A percentile compares a stretch with the other conserved stretches of the same genome.
Conservation (phyloP, 2,888 invertebrate species). For the Scaptomyza parva region DNA sequence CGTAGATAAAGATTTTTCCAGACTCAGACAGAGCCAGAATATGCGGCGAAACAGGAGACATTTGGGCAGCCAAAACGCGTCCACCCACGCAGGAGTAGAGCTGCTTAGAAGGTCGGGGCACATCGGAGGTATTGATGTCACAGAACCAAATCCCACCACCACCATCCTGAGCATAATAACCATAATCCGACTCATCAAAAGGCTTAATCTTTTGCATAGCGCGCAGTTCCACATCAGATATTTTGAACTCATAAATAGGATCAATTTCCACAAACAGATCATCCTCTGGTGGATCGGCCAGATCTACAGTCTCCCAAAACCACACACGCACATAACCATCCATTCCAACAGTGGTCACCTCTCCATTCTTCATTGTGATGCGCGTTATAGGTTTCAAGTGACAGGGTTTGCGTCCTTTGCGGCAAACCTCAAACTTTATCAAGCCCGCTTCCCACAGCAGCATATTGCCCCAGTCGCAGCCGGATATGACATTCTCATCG, state of each 20-base stretch:
- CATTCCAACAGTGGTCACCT: slow-evolving; percentile 86
- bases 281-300: slow-evolving; percentile 93
- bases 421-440: slow-evolving; percentile 93
- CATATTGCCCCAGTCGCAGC: slow-evolving; percentile 96
- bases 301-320: slow-evolving; percentile 96
- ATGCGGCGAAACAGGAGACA: slow-evolving; percentile 89
- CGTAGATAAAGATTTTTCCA: slow-evolving; percentile 90
- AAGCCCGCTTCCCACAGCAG: slow-evolving; percentile 95
- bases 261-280: slow-evolving; percentile 92
- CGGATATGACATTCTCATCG: slow-evolving; percentile 95
- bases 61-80: slow-evolving; percentile 88
- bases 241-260: slow-evolving; percentile 93
- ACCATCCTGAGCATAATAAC: slow-evolving; percentile 94
- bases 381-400: slow-evolving; percentile 89
- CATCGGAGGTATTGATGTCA: slow-evolving; percentile 87
- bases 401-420: slow-evolving; percentile 89
- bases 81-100: slow-evolving; percentile 91
- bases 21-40: slow-evolving; percentile 90
- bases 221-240: slow-evolving; percentile 84
- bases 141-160: slow-evolving; percentile 93
- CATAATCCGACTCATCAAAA: slow-evolving; percentile 84
- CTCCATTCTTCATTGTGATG: slow-evolving; percentile 82
- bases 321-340: slow-evolving; percentile 93
- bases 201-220: slow-evolving; percentile 79
- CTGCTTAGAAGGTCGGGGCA: slow-evolving; percentile 84